Evolutionary conservation across 2,113 vertebrate genomes (phyloP), one percentile per base, ranked within the genome.

Genomic region (Sander lucioperca): DNA sequence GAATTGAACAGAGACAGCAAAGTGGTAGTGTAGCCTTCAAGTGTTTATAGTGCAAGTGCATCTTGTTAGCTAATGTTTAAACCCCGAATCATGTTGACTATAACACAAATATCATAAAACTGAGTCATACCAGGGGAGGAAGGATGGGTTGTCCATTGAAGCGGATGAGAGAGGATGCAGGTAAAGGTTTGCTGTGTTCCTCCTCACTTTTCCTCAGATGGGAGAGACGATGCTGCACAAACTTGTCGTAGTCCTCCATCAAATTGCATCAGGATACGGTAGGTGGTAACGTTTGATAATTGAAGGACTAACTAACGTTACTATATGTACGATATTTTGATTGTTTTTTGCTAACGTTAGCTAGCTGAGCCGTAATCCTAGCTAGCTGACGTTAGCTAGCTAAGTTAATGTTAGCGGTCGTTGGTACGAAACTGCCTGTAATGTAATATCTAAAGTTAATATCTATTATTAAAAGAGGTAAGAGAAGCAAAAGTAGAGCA

Each of bases 181-280:
- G 39, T 9, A 30, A 59, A 36, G 70, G 27, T 50, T 58, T 86
- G 19, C 58, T 18, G 16, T 47, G 14, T 16, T 81, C 50, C 58
- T 85, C 64, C 19, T 80, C 45, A 30, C 65, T 82, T 11, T 36
- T 76, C 77, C 57, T 74, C 57, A 94, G 64, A 9, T 58, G 67
- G 27, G 67, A 83, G 15, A 90, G 64, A n/a, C 62, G 67, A 66
- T 47, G 82, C 68, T 82, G 85, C n/a, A 91, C 91, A 82, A 96
- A 96, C 33, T 50, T 51, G 10, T 93, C 91, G 77, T 94, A 96
- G 67, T 89, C 89, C 76, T 96, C 95, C 94, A 95, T 95, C 43
- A 13, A 4, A 51, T 39, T 12, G 54, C 77, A 90, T 86, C 23
- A 3, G 79, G n/a, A 80, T 3, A 14, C 18, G 19, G 9, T 1